These are phyloP conservation scores for Leptinotarsa peninsularis DNA, from an alignment of 2,888 invertebrate genomes.

Conservation along the genomic window DNA sequence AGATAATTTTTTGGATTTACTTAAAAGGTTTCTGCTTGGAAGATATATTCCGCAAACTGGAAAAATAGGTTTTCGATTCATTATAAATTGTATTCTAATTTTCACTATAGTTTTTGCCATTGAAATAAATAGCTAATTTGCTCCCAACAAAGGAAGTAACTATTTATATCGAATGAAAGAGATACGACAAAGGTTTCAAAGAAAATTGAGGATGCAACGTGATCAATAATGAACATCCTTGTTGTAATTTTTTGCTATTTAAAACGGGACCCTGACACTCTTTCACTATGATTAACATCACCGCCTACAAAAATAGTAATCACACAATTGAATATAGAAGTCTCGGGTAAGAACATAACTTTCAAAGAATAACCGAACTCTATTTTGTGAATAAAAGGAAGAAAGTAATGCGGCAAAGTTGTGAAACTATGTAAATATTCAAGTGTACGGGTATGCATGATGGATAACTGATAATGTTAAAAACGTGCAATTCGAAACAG, in stretches of 20 bases:
- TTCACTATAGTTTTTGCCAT: too few relatives aligned
- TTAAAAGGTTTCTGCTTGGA: too few relatives aligned
- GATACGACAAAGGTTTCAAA: background rate
- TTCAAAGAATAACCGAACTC: background rate
- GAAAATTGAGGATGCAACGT: slow-evolving; percentile 12
- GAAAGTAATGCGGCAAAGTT: slow-evolving; percentile 2
- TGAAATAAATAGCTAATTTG: background rate
- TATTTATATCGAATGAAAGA: background rate
- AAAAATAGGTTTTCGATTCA: too few relatives aligned
- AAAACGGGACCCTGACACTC: slow-evolving; percentile 17
- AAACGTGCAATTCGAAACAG: too few relatives aligned
- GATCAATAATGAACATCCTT: background rate
- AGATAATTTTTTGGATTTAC: too few relatives aligned
- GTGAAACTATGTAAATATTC: background rate
- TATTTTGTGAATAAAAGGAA: background rate
- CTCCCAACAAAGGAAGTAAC: background rate
- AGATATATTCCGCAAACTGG: too few relatives aligned
- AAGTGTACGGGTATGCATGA: background rate
- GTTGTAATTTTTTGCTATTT: background rate
- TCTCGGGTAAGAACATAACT: background rate
- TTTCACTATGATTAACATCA: background rate
- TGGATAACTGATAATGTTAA: background rate
- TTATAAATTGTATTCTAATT: too few relatives aligned
- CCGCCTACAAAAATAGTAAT: slow-evolving; percentile 9
- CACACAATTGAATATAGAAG: background rate